Percentiles rank a stretch among this genome's conserved stretches.
Conservation (phyloP, 2,888 invertebrate species). For the Apodemia mormo region DNA sequence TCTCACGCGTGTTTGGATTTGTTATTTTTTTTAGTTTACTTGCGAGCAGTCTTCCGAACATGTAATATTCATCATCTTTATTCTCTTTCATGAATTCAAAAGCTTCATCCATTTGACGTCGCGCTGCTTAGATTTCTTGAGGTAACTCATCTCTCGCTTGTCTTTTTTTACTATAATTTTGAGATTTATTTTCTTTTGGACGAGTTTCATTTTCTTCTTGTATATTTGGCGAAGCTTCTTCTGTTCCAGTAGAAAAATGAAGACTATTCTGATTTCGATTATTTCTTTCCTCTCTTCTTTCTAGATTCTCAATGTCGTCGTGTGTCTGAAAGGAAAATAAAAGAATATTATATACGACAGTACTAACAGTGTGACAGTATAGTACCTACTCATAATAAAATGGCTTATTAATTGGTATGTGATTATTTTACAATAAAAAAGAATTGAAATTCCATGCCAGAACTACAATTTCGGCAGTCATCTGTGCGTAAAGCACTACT, state of each 20-base stretch:
- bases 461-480: no score
- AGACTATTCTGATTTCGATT: background rate
- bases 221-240: slow-evolving; percentile 9
- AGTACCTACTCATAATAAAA: no score
- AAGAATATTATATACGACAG: background rate
- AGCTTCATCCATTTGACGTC: slow-evolving; percentile 22
- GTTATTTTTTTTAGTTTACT: slow-evolving; percentile 21
- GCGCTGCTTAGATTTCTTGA: slow-evolving; percentile 16
- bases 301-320: background rate
- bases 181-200: slow-evolving; percentile 19
- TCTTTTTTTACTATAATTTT: slow-evolving; percentile 19
- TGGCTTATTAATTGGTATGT: no score
- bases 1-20: slow-evolving; percentile 21
- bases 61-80: slow-evolving; percentile 15
- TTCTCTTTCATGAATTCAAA: slow-evolving; percentile 20
- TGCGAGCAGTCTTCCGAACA: slow-evolving; percentile 18
- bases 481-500: no score
- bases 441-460: no score
- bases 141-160: slow-evolving; percentile 15
- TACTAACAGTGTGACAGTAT: background rate
- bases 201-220: slow-evolving; percentile 16
- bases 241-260: background rate
- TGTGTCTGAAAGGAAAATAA: background rate
- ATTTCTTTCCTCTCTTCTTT: background rate
- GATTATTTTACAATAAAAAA: no score